A percentile compares a stretch with the other conserved stretches of the same genome.
Evolutionary conservation across 2,113 vertebrate genomes (phyloP).

Genomic region (Trogon surrucura): DNA sequence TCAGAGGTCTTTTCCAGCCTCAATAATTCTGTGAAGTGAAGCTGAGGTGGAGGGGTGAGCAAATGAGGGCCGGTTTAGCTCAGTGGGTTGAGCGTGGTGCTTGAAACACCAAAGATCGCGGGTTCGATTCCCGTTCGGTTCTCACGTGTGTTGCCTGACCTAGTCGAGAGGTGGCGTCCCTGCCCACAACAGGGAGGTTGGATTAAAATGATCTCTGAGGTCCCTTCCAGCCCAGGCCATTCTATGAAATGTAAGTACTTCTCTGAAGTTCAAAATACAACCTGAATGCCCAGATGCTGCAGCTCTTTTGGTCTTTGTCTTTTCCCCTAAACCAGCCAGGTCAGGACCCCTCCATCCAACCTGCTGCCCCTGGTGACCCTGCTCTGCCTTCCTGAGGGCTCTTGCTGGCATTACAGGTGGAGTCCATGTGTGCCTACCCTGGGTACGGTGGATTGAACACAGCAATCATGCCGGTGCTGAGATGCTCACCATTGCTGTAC

Average conservation of each 20-base stretch:
- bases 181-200: no score
- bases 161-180: no score
- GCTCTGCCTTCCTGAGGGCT: background rate
- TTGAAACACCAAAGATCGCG: no score
- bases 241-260: background rate
- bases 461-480: fast-evolving
- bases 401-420: fast-evolving
- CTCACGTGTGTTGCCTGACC: no score
- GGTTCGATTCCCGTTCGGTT: no score
- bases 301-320: background rate
- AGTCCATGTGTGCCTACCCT: background rate
- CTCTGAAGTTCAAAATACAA: background rate
- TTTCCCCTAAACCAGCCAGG: background rate
- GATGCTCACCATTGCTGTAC: fast-evolving
- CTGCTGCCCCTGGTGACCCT: background rate
- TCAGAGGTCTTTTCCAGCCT: no score
- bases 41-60: background rate
- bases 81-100: no score
- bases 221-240: no score
- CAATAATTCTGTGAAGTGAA: background rate
- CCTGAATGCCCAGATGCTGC: fast-evolving
- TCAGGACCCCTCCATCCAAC: fast-evolving
- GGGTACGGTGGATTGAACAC: fast-evolving
- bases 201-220: no score
- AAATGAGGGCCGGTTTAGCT: no score